Base-by-base conservation (phyloP, 2,113 vertebrate genomes). In the Melanostigma gelatinosum region DNA sequence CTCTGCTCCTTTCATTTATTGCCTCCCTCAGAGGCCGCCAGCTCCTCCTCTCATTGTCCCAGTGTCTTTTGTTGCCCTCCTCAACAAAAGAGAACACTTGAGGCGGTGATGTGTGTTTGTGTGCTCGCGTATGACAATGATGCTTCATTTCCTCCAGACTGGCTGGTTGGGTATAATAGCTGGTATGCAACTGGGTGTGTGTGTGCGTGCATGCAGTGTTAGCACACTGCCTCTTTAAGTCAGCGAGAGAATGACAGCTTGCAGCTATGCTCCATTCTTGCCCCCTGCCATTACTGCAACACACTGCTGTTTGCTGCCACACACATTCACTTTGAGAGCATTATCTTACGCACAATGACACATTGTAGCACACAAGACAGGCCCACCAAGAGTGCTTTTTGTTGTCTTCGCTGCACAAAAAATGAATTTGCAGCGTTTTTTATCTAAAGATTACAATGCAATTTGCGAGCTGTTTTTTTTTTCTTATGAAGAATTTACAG, bases 231-330 rank as follows among this genome's bases (percentile, higher is more conserved):
- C 85, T 88, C 90, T 93, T 92, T 87, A 90, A 93, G 88, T 88
- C 88, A 85, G 86, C 27, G 68, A 54, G 85, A 91, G 85, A 89
- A 85, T 88, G 91, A 94, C 93, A 94, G 92, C 91, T 94, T 94
- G 91, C 84, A 89, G 88, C 89, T 88, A 87, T 70, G 85, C 90
- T 91, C 88, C 60, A 82, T 74, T 76, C 87, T 85, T 83, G 77
- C 83, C 88, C 88, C 89, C 88, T 87, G 85, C 86, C 85, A 86
- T 83, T 83, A 75, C 44, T 54, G 87, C 76, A 88, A 80, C 90
- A 88, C 89, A 78, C 75, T 84, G 85, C 65, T 85, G 78, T 87
- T 85, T 85, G 75, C 77, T 77, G 63, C 58, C 61, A 85, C 80
- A 88, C 87, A 89, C 80, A 84, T 46, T 61, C 73, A 73, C 69